Evolutionary conservation across 1,140 invertebrate species (phyloP), one percentile per base, ranked within the genome.

Genomic region (Pseudomyrmex dendroicus): DNA sequence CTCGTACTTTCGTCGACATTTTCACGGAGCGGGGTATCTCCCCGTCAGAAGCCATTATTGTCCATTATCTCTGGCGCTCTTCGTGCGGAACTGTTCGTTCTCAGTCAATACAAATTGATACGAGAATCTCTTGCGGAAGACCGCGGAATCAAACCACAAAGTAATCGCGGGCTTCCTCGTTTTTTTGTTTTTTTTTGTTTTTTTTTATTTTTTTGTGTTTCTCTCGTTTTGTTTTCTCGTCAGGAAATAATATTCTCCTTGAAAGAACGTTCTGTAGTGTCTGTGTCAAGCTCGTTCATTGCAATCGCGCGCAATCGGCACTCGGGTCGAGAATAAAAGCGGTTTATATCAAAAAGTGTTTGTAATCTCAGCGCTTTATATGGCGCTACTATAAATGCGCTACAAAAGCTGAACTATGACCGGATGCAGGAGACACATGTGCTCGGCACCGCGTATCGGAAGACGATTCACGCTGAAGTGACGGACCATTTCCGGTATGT

Each of bases 401-500:
- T 94, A 98, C 93, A 98, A 96, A 90, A 98, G 95, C 92, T 98
- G 97, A 80, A 97, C 97, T 90, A 97, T 97, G 56, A 98, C 96
- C 63, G 98, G 98, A 92, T 98, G 97, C 50, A 98, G 95, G 82
- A 99, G 96, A 92, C 97, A 98, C 97, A 99, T 98, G 92, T 99
- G 98, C 93, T 99, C 98, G 4, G 98, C 98, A 61, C 98, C 98
- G 83, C 98, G 96, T 63, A 99, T 98, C 20, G 98, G 98, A 83
- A 99, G 96, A 89, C 97, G 96, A 93, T 99, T 98, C 62, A 97
- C 95, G 74, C 98, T 98, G 93, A 99, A 99, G 92, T 99, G 98
- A 83, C 97, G 96, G 88, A 99, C 98, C 96, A 99, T 97, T 92
- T 98, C 97, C 8, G 98, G 98, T 89, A 99, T 98, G 25, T 96